These are phyloP conservation scores for Caenorhabditis drosophilae DNA, from an alignment of 2,888 invertebrate genomes.

Conservation along the genomic window DNA sequence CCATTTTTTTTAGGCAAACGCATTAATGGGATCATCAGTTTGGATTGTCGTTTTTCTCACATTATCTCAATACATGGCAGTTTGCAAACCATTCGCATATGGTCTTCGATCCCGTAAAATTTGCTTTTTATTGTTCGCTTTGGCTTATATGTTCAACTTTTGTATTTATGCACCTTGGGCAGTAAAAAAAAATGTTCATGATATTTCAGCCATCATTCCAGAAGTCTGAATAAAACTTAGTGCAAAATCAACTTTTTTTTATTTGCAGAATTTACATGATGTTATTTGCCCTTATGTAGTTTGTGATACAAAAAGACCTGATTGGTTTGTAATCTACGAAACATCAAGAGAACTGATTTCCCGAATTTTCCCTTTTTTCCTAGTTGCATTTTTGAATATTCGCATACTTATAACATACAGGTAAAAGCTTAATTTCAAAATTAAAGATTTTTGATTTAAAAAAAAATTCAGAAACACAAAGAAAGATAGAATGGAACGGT, in stretches of 20 bases:
- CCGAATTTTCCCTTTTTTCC: slow-evolving; percentile 71
- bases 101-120: slow-evolving; percentile 50
- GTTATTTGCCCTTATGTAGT: slow-evolving; percentile 60
- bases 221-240: slow-evolving; percentile 9
- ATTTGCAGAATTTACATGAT: slow-evolving; percentile 13
- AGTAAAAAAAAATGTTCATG: slow-evolving; percentile 63
- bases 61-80: slow-evolving; percentile 72
- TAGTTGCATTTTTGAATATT: slow-evolving; percentile 72
- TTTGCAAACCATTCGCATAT: slow-evolving; percentile 69
- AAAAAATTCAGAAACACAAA: slow-evolving; percentile 67
- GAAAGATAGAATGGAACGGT: slow-evolving; percentile 67
- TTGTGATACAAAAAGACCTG: slow-evolving; percentile 58
- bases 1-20: slow-evolving; percentile 69
- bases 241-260: background rate
- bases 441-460: background rate
- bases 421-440: slow-evolving; percentile 2
- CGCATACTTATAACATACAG: slow-evolving; percentile 72
- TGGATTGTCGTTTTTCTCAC: slow-evolving; percentile 73
- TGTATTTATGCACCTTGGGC: slow-evolving; percentile 68
- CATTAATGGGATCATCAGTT: slow-evolving; percentile 73
- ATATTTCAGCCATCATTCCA: slow-evolving; percentile 29
- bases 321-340: slow-evolving; percentile 63
- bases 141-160: slow-evolving; percentile 66
- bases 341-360: slow-evolving; percentile 68
- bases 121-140: slow-evolving; percentile 51